Conservation (phyloP, 2,888 invertebrate genomes). For the Lobophora halterata region DNA sequence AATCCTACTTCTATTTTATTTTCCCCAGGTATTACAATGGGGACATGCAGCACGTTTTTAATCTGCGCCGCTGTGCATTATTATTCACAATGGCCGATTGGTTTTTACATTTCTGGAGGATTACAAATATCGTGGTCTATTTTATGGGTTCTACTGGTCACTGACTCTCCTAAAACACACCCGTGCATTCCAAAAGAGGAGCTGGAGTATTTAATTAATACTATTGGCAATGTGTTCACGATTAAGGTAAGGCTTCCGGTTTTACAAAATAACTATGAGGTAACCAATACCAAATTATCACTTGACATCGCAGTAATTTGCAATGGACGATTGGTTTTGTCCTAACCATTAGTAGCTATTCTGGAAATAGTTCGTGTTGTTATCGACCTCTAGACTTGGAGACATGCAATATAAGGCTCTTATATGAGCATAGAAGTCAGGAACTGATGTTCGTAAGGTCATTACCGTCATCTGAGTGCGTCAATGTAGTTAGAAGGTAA, state of each 20-base stretch:
- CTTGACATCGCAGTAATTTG: slow-evolving; percentile 10
- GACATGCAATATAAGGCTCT: neutral
- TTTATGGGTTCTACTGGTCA: slow-evolving; percentile 80
- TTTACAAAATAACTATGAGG: slow-evolving; percentile 5
- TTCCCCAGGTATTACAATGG: slow-evolving; percentile 65
- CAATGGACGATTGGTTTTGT: slow-evolving; percentile 8
- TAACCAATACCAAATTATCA: slow-evolving; percentile 10
- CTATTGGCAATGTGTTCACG: slow-evolving; percentile 73
- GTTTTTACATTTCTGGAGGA: slow-evolving; percentile 83
- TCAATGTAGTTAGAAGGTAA: too few relatives aligned
- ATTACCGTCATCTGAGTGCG: neutral
- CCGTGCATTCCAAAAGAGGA: slow-evolving; percentile 82
- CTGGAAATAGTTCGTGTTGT: slow-evolving; percentile 9
- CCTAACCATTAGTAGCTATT: slow-evolving; percentile 14
- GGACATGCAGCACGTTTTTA: slow-evolving; percentile 85
- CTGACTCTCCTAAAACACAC: slow-evolving; percentile 83
- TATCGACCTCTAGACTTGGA: slow-evolving; percentile 6
- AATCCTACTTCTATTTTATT: slow-evolving; percentile 2
- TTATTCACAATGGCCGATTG: slow-evolving; percentile 82
- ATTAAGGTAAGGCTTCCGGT: slow-evolving; percentile 53
- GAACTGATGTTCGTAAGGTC: slow-evolving; percentile 1
- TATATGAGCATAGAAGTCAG: neutral
- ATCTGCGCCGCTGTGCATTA: slow-evolving; percentile 83
- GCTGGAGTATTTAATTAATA: slow-evolving; percentile 78
- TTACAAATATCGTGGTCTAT: slow-evolving; percentile 75